Evolutionary conservation across 2,797 vertebrate genomes (phyloP).

Genomic region (Centroberyx gerrardi): DNA sequence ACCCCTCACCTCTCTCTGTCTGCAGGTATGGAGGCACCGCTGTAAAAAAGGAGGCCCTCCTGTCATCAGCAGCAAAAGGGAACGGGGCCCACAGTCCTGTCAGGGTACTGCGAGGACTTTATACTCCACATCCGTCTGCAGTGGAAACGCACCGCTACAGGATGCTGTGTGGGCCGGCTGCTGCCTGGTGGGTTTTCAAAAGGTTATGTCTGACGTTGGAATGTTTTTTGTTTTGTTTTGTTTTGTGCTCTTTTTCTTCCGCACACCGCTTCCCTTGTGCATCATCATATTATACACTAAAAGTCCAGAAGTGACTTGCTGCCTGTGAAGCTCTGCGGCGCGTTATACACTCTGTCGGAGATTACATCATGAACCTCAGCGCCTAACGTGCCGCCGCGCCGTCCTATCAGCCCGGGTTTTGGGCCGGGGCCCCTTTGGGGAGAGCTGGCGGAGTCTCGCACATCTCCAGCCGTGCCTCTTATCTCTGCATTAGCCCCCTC

Average conservation of each 20-base stretch:
- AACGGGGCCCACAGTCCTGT: conserved; percentile 30
- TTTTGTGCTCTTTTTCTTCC: conserved; percentile 13
- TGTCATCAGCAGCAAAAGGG: conserved; percentile 1
- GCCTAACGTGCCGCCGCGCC: conserved; percentile 23
- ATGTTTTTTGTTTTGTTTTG: not conserved
- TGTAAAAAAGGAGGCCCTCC: conserved; percentile 24
- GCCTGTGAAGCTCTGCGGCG: not conserved
- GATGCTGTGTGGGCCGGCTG: conserved; percentile 26
- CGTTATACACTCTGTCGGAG: not conserved
- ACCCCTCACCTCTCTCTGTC: conserved; percentile 37
- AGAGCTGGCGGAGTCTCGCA: conserved; percentile 36
- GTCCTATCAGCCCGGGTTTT: conserved; percentile 33
- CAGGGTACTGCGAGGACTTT: conserved; percentile 36
- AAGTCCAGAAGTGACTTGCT: conserved; percentile 2
- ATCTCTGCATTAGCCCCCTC: conserved; percentile 76
- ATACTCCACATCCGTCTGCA: conserved; percentile 20
- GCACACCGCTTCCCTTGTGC: not conserved
- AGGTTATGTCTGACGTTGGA: conserved; percentile 6
- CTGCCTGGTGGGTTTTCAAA: conserved; percentile 1
- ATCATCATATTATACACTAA: conserved; percentile 22
- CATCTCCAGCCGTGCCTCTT: conserved; percentile 62
- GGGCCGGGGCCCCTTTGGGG: conserved; percentile 28
- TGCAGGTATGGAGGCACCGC: conserved; percentile 33
- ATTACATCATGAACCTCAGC: not conserved
- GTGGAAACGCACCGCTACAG: conserved; percentile 5